phyloP scores from a whole-genome alignment of 2,797 vertebrate species.

The Peromyscus nudipes region DNA sequence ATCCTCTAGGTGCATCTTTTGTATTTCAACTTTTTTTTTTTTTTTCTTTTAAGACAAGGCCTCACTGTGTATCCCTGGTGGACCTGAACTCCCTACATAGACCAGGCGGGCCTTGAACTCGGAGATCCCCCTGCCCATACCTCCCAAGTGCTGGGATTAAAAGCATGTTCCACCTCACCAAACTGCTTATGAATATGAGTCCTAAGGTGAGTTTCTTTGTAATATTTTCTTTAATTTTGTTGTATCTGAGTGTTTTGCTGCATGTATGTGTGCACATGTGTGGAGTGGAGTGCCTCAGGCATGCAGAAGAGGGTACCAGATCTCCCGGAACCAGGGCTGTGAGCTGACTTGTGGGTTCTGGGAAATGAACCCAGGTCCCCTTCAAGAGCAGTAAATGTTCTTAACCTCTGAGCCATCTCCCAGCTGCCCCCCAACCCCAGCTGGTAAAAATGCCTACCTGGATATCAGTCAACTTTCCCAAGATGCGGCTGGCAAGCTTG shows the following conservation, averaged over 20 bases:
- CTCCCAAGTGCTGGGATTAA: background rate
- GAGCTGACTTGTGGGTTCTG: background rate
- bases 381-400: background rate
- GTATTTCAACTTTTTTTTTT: background rate
- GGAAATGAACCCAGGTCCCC: background rate
- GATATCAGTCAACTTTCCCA: conserved; percentile 92
- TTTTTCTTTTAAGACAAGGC: background rate
- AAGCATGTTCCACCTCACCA: background rate
- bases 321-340: background rate
- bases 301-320: background rate
- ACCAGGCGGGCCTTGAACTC: background rate
- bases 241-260: background rate
- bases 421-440: background rate
- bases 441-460: conserved; percentile 88
- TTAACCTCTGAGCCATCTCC: background rate
- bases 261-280: no score
- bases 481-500: conserved; percentile 89
- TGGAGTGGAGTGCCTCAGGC: no score
- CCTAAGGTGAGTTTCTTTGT: background rate
- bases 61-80: background rate
- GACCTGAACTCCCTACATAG: background rate
- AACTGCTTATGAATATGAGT: background rate
- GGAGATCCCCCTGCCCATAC: background rate
- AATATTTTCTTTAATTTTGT: background rate
- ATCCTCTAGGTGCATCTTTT: background rate